A percentile compares a stretch with the other conserved stretches of the same genome.
phyloP scores from a whole-genome alignment of 2,113 vertebrate species.

The Heterotilapia buettikoferi region DNA sequence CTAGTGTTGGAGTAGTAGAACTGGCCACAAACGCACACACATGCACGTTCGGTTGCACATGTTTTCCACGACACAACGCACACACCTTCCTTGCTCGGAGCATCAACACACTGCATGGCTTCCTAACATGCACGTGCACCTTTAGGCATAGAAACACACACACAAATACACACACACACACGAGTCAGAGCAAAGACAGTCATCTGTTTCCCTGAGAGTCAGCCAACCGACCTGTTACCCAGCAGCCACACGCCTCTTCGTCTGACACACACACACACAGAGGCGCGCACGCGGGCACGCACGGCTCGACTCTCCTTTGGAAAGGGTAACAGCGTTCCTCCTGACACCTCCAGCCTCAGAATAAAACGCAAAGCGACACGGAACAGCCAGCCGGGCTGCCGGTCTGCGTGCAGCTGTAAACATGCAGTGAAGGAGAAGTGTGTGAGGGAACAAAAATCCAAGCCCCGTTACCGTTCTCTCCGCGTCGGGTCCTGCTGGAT shows the following conservation, averaged over 20 bases:
- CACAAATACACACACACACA: background rate
- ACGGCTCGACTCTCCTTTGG: conserved; percentile 44
- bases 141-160: background rate
- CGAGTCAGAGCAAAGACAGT: background rate
- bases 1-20: background rate
- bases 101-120: conserved; percentile 43
- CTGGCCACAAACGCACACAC: background rate
- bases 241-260: conserved; percentile 24
- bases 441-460: conserved; percentile 60
- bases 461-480: conserved; percentile 91
- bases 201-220: background rate
- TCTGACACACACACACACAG: background rate
- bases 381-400: background rate
- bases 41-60: conserved; percentile 12
- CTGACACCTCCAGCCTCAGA: conserved; percentile 52
- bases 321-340: conserved; percentile 49
- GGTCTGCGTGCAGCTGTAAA: conserved; percentile 1
- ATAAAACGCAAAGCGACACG: conserved; percentile 37
- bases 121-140: background rate
- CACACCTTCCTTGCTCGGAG: background rate
- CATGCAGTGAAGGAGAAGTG: background rate
- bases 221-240: conserved; percentile 68
- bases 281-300: background rate
- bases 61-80: conserved; percentile 52
- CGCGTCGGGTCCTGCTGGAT: conserved; percentile 96